These are phyloP conservation scores for Drosophila gaucha DNA, from an alignment of 2,888 invertebrate species.

Conservation along the genomic window DNA sequence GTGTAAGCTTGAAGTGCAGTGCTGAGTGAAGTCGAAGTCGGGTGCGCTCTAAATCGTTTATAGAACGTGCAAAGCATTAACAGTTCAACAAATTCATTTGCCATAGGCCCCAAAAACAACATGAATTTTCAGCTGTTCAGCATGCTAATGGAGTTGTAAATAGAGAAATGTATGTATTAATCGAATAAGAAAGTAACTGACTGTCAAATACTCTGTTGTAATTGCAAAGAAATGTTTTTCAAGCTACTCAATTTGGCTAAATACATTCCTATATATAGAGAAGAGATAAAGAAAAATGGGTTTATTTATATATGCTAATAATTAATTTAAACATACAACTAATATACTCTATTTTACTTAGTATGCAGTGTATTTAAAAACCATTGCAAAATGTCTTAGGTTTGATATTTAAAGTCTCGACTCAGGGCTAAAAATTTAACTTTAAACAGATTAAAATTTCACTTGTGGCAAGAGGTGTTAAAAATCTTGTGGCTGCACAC, in stretches of 20 bases:
- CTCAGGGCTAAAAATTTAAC: background rate
- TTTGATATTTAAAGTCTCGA: background rate
- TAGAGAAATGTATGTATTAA: conserved; percentile 25
- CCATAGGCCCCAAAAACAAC: conserved; percentile 25
- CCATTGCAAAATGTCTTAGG: background rate
- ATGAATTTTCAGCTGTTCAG: conserved; percentile 44
- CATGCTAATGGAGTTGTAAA: conserved; percentile 50
- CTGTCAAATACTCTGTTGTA: background rate
- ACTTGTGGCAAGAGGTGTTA: background rate
- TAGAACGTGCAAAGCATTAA: conserved; percentile 62
- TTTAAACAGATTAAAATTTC: conserved; percentile 5
- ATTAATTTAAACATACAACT: background rate
- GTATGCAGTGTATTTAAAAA: background rate
- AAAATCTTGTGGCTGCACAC: background rate
- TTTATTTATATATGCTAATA: background rate
- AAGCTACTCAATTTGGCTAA: background rate
- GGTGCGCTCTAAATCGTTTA: conserved; percentile 54
- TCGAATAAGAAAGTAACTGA: background rate
- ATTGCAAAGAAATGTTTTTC: background rate
- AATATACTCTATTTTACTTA: background rate
- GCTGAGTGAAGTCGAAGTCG: conserved; percentile 34
- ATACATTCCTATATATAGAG: background rate
- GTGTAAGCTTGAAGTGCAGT: conserved; percentile 27
- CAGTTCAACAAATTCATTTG: conserved; percentile 45
- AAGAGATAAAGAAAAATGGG: background rate